These are phyloP conservation scores for Orthosia cruda DNA, from an alignment of 2,888 invertebrate genomes.

Conservation along the genomic window DNA sequence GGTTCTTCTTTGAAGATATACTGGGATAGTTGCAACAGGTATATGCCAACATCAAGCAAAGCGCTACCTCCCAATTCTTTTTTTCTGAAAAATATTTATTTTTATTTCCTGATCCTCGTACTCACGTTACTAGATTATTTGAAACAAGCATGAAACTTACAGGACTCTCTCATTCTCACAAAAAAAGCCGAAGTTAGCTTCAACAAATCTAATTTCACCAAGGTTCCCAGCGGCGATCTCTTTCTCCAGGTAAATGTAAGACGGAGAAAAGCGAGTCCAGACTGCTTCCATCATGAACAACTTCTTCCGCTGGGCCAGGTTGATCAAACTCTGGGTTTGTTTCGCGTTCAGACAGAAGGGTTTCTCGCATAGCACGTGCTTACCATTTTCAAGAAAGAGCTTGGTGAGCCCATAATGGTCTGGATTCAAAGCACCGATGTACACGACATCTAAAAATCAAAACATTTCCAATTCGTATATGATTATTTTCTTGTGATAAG, in stretches of 20 bases:
- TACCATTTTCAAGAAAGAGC: slow-evolving; percentile 95
- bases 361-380: slow-evolving; percentile 98
- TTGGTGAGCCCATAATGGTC: slow-evolving; percentile 94
- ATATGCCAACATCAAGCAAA: slow-evolving; percentile 95
- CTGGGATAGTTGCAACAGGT: slow-evolving; percentile 94
- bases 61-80: slow-evolving; percentile 95
- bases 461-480: neutral
- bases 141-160: slow-evolving; percentile 70
- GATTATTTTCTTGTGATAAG: no score
- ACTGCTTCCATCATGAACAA: slow-evolving; percentile 97
- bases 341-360: slow-evolving; percentile 96
- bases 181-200: slow-evolving; percentile 94
- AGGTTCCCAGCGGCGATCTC: slow-evolving; percentile 93
- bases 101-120: no score
- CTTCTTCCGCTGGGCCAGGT: slow-evolving; percentile 93
- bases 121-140: neutral
- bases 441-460: slow-evolving; percentile 94
- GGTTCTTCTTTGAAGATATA: slow-evolving; percentile 94
- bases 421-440: slow-evolving; percentile 95
- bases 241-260: slow-evolving; percentile 93
- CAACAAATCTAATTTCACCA: slow-evolving; percentile 94
- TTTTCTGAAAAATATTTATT: slow-evolving; percentile 82
- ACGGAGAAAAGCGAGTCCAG: slow-evolving; percentile 97
- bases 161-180: slow-evolving; percentile 83
- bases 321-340: slow-evolving; percentile 94